Conservation (phyloP, 2,888 invertebrate genomes). For the Drosophila paranaensis region DNA sequence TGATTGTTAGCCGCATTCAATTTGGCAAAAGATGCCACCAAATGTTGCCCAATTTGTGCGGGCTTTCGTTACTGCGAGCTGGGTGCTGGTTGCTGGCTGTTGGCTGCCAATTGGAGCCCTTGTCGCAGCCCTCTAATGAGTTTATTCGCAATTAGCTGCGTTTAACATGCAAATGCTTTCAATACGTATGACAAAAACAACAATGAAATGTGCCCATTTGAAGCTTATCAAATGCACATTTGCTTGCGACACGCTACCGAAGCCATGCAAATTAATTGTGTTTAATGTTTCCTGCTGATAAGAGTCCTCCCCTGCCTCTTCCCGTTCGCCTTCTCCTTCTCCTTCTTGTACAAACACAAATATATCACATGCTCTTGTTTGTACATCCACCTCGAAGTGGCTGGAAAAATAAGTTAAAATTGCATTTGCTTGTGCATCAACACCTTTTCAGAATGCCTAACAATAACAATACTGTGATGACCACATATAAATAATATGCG, state of each 20-base stretch:
- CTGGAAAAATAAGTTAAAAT: background rate
- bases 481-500: constrained; percentile 25
- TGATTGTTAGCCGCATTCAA: constrained; percentile 43
- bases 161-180: constrained; percentile 60
- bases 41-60: constrained; percentile 55
- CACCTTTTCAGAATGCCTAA: constrained; percentile 15
- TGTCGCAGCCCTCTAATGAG: constrained; percentile 65
- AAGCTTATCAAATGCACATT: constrained; percentile 43
- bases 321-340: too few relatives aligned
- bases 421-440: constrained; percentile 4
- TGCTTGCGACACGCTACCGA: constrained; percentile 3
- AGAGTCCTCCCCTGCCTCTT: background rate
- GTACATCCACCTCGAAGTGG: background rate
- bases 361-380: background rate
- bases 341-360: background rate
- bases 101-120: constrained; percentile 27
- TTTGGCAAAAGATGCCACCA: constrained; percentile 57
- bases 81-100: background rate
- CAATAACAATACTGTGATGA: constrained; percentile 3
- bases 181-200: constrained; percentile 20
- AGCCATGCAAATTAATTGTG: constrained; percentile 6
- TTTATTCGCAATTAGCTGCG: constrained; percentile 72
- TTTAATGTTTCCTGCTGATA: background rate
- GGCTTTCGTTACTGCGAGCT: constrained; percentile 16
- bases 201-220: constrained; percentile 23